Evolutionary conservation across 2,888 invertebrate species (phyloP).

Genomic region (Drosophila vallismaia): DNA sequence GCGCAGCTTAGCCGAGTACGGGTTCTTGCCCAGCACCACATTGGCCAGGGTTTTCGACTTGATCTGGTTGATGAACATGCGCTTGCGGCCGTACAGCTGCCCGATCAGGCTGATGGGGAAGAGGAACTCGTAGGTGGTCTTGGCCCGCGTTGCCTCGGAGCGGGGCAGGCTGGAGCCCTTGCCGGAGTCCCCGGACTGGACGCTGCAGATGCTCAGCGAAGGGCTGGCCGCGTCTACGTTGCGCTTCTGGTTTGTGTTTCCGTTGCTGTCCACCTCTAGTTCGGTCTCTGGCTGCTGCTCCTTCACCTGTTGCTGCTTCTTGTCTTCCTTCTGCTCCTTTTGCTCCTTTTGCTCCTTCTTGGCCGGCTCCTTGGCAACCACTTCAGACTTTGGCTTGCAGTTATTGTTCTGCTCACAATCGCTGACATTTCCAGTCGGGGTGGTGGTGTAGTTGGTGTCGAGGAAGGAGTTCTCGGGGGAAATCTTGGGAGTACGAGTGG

Average conservation of each 20-base stretch:
- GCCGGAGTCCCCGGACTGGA: conserved; percentile 83
- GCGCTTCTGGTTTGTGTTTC: conserved; percentile 66
- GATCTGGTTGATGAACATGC: conserved; percentile 91
- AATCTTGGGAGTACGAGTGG: conserved; percentile 82
- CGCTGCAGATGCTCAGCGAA: conserved; percentile 85
- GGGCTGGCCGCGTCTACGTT: conserved; percentile 86
- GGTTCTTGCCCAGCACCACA: conserved; percentile 90
- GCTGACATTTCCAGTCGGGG: neutral
- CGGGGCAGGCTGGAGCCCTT: conserved; percentile 83
- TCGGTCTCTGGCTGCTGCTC: conserved; percentile 39
- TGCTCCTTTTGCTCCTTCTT: neutral
- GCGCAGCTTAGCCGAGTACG: conserved; percentile 89
- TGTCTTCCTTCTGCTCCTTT: conserved; percentile 10
- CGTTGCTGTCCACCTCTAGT: conserved; percentile 37
- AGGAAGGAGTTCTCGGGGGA: conserved; percentile 83
- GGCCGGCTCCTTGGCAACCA: conserved; percentile 7
- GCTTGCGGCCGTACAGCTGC: conserved; percentile 93
- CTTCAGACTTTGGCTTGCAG: conserved; percentile 44
- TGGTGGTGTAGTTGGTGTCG: conserved; percentile 79
- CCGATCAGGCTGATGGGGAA: conserved; percentile 92
- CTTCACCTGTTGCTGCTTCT: neutral
- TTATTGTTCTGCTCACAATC: conserved; percentile 75
- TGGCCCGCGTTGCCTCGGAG: conserved; percentile 79
- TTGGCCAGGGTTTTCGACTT: conserved; percentile 91
- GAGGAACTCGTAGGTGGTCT: conserved; percentile 86